Base-by-base conservation (phyloP, 2,797 vertebrate genomes). In the Coregonus ussuriensis region DNA sequence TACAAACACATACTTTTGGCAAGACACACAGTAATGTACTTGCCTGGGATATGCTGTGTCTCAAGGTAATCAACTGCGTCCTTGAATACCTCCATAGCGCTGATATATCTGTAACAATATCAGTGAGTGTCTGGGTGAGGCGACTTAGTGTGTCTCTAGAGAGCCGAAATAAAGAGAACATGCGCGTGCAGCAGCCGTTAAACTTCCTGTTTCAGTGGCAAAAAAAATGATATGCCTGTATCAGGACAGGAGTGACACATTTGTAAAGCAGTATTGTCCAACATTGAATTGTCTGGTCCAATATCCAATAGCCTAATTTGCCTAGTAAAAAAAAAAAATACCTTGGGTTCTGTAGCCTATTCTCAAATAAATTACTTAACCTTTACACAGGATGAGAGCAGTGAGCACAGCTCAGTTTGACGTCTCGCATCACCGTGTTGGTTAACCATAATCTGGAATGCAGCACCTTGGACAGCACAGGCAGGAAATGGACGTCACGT, bases 61-160 rank as follows among this genome's bases (percentile, higher is more conserved):
- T 81, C 69, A 52, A 95, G 91, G 75, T 94, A 94, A 1, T 80
- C 6, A 76, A 91, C 33, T 0, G 93, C 91, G 53, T 94, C 92
- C 37, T 87, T 76, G 75, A 86, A 94, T 7, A 93, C 16, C n/a
- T 95, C 93, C 94, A 95, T 95, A 66, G 68, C 67, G 75, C 51
- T 1, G 7, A 21, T 35, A 52, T 56, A 66, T 69, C 54, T 63
- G 56, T 67, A 0, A 71, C 0, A 33, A 0, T 6, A 66, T 1
- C 47, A 16, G 72, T 63, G 71, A 74, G 59, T 21, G 25, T 35
- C 65, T 33, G 7, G 59, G 59, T 63, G 59, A 63, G 2, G 73
- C 37, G n/a, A 71, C n/a, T 71, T 3, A 15, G 13, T 31, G 47
- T 47, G 41, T 47, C 11, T 72, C 70, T 25, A 29, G 1, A 72